These are phyloP conservation scores for Melieria picta DNA, from an alignment of 2,888 invertebrate genomes.

Conservation along the genomic window DNA sequence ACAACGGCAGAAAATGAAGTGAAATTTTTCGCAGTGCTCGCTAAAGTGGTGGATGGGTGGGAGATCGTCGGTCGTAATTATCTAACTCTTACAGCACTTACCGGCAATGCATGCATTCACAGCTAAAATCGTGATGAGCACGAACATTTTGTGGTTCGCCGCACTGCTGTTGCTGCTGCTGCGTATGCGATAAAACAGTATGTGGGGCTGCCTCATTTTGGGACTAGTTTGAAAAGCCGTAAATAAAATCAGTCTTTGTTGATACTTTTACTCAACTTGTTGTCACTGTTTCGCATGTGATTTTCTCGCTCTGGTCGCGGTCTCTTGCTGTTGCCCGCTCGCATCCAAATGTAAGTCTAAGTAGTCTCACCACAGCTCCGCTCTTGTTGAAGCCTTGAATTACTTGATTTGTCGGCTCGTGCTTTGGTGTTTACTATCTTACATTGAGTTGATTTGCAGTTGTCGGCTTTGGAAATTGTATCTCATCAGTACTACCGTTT, in stretches of 20 bases:
- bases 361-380: too few relatives aligned
- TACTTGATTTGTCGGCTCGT: too few relatives aligned
- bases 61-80: too few relatives aligned
- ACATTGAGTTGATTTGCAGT: too few relatives aligned
- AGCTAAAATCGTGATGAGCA: conserved; percentile 62
- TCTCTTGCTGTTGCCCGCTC: background rate
- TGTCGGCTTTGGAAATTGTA: too few relatives aligned
- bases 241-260: conserved; percentile 60
- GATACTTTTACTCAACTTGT: conserved; percentile 35
- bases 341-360: too few relatives aligned
- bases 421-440: too few relatives aligned
- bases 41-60: too few relatives aligned
- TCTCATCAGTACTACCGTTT: too few relatives aligned
- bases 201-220: background rate
- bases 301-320: background rate
- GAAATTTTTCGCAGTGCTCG: too few relatives aligned
- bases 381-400: too few relatives aligned
- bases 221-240: conserved; percentile 13
- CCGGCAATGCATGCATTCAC: conserved; percentile 66
- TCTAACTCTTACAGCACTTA: conserved; percentile 51
- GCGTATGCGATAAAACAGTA: conserved; percentile 5
- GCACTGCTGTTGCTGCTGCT: conserved; percentile 13
- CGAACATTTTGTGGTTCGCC: conserved; percentile 58
- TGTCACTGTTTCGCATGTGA: conserved; percentile 14
- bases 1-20: too few relatives aligned